Conservation (phyloP, 2,797 vertebrate species). For the Girardinus metallicus region DNA sequence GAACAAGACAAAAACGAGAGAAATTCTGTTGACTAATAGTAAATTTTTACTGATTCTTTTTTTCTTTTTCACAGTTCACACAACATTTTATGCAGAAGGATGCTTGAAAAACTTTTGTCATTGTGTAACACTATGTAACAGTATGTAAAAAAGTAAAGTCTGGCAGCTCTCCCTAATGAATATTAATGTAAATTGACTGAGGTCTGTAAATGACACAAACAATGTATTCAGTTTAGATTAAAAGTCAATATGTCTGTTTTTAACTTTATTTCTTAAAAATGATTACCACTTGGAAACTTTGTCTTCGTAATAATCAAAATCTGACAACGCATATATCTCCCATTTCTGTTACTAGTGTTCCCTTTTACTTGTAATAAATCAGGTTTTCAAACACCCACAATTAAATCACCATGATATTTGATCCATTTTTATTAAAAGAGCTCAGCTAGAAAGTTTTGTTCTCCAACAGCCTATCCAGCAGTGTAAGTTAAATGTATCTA, state of each 20-base stretch:
- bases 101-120: background rate
- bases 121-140: background rate
- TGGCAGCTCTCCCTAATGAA: background rate
- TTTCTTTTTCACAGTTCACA: background rate
- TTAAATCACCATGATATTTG: background rate
- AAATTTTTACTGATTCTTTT: background rate
- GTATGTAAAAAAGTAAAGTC: background rate
- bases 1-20: background rate
- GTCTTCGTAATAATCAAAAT: background rate
- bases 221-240: background rate
- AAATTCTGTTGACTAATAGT: background rate
- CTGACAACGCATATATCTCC: background rate
- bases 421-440: conserved; percentile 5
- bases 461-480: conserved; percentile 8
- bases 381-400: conserved; percentile 17
- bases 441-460: conserved; percentile 12
- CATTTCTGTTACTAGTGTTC: background rate
- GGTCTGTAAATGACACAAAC: background rate
- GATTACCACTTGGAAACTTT: background rate
- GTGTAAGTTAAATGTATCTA: conserved; percentile 15
- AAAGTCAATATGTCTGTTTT: background rate
- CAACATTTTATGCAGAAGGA: background rate
- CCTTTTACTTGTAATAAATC: background rate
- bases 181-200: background rate
- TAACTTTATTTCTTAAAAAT: background rate